Evolutionary conservation across 2,888 invertebrate species (phyloP).

Genomic region (Trachelus iudaicus): DNA sequence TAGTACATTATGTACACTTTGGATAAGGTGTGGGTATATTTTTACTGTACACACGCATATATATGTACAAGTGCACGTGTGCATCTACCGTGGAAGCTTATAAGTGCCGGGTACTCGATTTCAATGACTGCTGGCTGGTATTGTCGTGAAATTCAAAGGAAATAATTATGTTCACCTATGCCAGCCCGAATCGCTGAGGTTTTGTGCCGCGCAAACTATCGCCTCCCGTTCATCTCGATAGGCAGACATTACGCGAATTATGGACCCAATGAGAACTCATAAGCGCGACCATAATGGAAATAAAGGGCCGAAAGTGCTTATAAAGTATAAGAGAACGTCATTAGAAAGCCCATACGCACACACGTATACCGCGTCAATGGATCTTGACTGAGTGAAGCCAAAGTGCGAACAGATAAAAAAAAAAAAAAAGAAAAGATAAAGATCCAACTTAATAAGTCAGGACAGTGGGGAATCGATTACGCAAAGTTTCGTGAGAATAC

Average conservation of each 20-base stretch:
- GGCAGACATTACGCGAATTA: constrained; percentile 14
- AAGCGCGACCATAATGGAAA: not conserved
- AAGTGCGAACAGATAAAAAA: not conserved
- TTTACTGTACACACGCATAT: not conserved
- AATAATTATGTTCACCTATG: constrained; percentile 28
- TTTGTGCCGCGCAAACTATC: constrained; percentile 9
- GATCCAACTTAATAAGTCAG: not conserved
- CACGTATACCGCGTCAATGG: not conserved
- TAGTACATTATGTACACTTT: not conserved
- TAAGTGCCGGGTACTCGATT: not conserved
- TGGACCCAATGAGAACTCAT: constrained; percentile 12
- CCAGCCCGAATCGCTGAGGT: constrained; percentile 13
- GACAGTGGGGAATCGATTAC: not conserved
- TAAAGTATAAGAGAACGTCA: not conserved
- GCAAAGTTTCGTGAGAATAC: not conserved
- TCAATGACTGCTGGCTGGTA: constrained; percentile 13
- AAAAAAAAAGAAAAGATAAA: no score
- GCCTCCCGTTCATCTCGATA: not conserved
- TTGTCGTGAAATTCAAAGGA: constrained; percentile 27
- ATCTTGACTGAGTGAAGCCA: not conserved
- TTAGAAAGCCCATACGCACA: not conserved
- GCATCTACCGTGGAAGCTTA: not conserved
- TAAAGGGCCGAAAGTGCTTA: not conserved
- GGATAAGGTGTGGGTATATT: not conserved
- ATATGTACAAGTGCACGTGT: not conserved